These are phyloP conservation scores for Syngnathus rostellatus DNA, from an alignment of 2,797 vertebrate species.

Conservation along the genomic window DNA sequence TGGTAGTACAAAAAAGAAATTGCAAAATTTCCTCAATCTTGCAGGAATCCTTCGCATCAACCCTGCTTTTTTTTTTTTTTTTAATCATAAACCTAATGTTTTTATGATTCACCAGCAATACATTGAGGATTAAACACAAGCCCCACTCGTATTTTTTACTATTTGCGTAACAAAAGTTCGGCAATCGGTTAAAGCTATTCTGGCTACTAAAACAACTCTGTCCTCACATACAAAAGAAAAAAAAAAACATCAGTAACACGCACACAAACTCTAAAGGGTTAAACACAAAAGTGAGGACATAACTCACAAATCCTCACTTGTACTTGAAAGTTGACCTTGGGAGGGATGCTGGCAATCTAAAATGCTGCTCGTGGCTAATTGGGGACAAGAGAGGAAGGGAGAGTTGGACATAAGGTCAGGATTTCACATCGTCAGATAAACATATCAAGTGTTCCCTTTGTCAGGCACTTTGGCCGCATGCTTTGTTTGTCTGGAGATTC, in stretches of 20 bases:
- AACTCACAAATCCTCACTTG: slow-evolving; percentile 58
- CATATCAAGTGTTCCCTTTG: slow-evolving; percentile 47
- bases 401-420: slow-evolving; percentile 57
- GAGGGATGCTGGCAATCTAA: slow-evolving; percentile 62
- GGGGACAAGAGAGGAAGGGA: slow-evolving; percentile 36
- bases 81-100: slow-evolving; percentile 72
- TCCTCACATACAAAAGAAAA: slow-evolving; percentile 43
- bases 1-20: slow-evolving; percentile 50
- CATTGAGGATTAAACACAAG: slow-evolving; percentile 59
- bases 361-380: slow-evolving; percentile 35
- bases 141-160: slow-evolving; percentile 52
- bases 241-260: slow-evolving; percentile 29
- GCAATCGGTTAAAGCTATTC: slow-evolving; percentile 67
- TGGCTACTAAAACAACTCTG: slow-evolving; percentile 50
- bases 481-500: slow-evolving; percentile 14
- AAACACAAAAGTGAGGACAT: slow-evolving; percentile 38
- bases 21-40: slow-evolving; percentile 52
- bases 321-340: slow-evolving; percentile 46
- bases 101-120: slow-evolving; percentile 61
- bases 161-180: slow-evolving; percentile 50
- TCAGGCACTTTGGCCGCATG: slow-evolving; percentile 77
- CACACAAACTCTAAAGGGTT: slow-evolving; percentile 16
- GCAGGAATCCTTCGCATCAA: slow-evolving; percentile 62
- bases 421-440: slow-evolving; percentile 68
- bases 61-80: slow-evolving; percentile 60